Percentiles rank a stretch among this genome's conserved stretches.
These are phyloP conservation scores for Zosterops pallidus DNA, from an alignment of 2,113 vertebrate genomes.

Conservation along the genomic window DNA sequence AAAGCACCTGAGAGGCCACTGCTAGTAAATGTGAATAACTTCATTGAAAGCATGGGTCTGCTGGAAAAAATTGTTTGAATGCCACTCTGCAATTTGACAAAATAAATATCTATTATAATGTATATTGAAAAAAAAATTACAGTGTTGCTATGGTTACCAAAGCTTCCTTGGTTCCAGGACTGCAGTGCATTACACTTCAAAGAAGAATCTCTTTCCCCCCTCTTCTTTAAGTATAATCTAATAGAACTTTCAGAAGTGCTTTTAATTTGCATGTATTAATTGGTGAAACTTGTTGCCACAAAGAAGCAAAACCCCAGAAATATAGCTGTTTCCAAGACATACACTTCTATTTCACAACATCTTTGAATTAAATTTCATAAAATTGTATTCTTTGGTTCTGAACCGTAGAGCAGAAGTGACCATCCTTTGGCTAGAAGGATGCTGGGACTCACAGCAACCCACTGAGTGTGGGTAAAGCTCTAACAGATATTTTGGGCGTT, in stretches of 20 bases:
- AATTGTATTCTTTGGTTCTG: not conserved
- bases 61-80: not conserved
- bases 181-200: not conserved
- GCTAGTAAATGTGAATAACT: not conserved
- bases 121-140: not conserved
- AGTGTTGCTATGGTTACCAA: constrained; percentile 8
- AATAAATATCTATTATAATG: constrained; percentile 9
- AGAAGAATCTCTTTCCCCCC: not conserved
- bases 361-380: not conserved
- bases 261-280: not conserved
- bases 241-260: not conserved
- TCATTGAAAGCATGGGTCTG: not conserved
- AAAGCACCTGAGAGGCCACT: not conserved
- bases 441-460: rapidly evolving
- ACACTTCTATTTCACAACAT: not conserved
- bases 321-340: not conserved
- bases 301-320: not conserved
- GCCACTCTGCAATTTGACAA: not conserved
- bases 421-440: not conserved
- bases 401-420: not conserved
- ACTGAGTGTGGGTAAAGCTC: not conserved
- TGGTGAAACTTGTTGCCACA: not conserved
- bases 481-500: not conserved
- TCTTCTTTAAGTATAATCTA: not conserved
- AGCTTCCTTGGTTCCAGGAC: not conserved